phyloP scores from a whole-genome alignment of 2,888 invertebrate species.

The Chesias legatella region DNA sequence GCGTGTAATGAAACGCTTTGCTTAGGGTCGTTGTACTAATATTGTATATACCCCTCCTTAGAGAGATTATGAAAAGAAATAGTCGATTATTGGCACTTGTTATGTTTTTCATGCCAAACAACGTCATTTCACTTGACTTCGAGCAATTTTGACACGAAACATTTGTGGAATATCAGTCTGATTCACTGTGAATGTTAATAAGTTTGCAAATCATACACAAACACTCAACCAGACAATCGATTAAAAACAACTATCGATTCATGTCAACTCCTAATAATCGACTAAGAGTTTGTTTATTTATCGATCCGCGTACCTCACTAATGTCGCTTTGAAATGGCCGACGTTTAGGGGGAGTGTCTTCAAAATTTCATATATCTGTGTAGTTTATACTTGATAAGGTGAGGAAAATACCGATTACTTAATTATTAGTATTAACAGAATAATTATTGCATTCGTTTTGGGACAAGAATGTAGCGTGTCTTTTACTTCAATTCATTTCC shows the following conservation, averaged over 20 bases:
- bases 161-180: no score
- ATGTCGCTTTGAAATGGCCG: slow-evolving; percentile 78
- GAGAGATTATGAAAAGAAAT: no score
- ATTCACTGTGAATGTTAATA: no score
- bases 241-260: no score
- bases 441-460: not conserved
- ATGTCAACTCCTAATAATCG: slow-evolving; percentile 16
- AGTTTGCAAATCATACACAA: no score
- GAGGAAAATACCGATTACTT: slow-evolving; percentile 37
- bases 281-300: slow-evolving; percentile 35
- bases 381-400: slow-evolving; percentile 57
- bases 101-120: no score
- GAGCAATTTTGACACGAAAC: no score
- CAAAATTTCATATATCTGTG: slow-evolving; percentile 58
- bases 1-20: slow-evolving; percentile 9
- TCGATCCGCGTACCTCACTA: slow-evolving; percentile 56
- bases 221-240: no score
- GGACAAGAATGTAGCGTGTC: slow-evolving; percentile 4
- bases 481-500: slow-evolving; percentile 51
- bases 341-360: slow-evolving; percentile 78
- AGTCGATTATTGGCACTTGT: no score
- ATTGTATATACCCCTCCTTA: no score
- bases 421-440: slow-evolving; percentile 3
- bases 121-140: no score
- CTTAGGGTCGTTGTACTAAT: slow-evolving; percentile 2